Evolutionary conservation across 2,888 invertebrate species (phyloP).

Genomic region (Phoenoteleia sp.): DNA sequence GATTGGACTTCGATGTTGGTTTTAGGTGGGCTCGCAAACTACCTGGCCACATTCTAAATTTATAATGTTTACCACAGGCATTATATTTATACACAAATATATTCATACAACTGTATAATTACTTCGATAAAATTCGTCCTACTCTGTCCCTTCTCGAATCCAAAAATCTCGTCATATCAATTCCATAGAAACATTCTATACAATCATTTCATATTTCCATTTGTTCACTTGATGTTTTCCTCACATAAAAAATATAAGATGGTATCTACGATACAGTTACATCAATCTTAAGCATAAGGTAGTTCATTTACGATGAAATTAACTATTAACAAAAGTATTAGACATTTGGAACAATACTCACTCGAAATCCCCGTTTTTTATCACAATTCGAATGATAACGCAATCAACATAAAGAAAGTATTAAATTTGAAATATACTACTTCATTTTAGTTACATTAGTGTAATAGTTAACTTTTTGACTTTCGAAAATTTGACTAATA

Average conservation of each 20-base stretch:
- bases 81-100: conserved; percentile 52
- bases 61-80: conserved; percentile 31
- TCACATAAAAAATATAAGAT: conserved; percentile 21
- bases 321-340: background rate
- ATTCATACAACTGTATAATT: conserved; percentile 35
- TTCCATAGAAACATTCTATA: conserved; percentile 36
- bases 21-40: conserved; percentile 79
- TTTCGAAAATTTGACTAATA: background rate
- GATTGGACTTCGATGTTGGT: conserved; percentile 86
- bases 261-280: background rate
- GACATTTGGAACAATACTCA: background rate
- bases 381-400: conserved; percentile 30
- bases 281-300: background rate
- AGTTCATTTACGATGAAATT: background rate
- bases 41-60: conserved; percentile 15
- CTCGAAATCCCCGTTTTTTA: conserved; percentile 12
- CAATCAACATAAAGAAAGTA: too few species aligned
- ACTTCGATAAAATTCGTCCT: conserved; percentile 10
- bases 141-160: background rate
- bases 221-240: conserved; percentile 6
- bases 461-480: background rate
- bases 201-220: conserved; percentile 8
- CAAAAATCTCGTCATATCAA: conserved; percentile 19
- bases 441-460: too few species aligned
- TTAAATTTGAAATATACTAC: background rate